A percentile compares a stretch with the other conserved stretches of the same genome.
Conservation (phyloP, 2,113 vertebrate genomes). For the Cnemophilus loriae region DNA sequence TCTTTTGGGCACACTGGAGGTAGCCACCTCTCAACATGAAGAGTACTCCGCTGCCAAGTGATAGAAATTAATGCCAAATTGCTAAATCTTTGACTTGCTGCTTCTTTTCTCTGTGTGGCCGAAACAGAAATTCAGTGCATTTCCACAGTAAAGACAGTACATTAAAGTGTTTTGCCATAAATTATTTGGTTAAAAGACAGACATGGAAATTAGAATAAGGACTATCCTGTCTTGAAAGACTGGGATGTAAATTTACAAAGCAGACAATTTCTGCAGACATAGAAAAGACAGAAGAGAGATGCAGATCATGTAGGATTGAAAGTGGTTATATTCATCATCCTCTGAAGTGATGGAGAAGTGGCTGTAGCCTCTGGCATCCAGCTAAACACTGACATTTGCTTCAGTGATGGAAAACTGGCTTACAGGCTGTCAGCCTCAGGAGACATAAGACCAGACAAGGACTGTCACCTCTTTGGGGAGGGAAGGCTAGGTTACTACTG, state of each 20-base stretch:
- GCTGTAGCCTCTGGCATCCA: background rate
- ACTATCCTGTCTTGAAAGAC: background rate
- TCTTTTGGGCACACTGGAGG: background rate
- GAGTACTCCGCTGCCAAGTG: background rate
- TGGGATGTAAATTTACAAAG: background rate
- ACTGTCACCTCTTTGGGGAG: background rate
- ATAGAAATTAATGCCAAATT: constrained; percentile 10
- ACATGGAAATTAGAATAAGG: background rate
- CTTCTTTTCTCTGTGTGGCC: background rate
- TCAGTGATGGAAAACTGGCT: background rate
- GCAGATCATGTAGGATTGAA: background rate
- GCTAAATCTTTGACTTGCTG: background rate
- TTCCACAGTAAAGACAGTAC: background rate
- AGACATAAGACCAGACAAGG: background rate
- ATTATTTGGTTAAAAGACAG: background rate
- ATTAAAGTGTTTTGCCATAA: background rate
- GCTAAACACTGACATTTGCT: background rate
- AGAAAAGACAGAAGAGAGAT: background rate
- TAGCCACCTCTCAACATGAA: background rate
- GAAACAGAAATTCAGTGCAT: background rate
- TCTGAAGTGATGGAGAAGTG: background rate
- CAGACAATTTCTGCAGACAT: background rate
- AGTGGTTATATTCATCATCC: background rate
- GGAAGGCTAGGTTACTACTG: background rate
- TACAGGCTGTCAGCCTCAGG: background rate